Conservation (phyloP, 2,113 vertebrate genomes). For the Mesembrinibis cayennensis region DNA sequence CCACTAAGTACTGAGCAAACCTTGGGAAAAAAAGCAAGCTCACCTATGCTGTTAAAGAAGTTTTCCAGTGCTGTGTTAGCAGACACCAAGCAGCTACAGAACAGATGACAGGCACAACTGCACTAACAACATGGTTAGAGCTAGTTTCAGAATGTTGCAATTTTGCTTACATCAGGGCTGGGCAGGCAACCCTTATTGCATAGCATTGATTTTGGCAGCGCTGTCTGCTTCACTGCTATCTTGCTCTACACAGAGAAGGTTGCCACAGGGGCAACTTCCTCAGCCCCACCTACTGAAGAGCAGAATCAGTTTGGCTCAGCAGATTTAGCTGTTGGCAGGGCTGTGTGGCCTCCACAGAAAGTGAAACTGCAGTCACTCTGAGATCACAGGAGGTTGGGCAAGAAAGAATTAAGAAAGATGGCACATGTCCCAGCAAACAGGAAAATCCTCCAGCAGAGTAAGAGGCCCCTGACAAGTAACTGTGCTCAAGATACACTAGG, state of each 20-base stretch:
- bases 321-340: background rate
- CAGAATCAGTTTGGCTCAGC: background rate
- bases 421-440: background rate
- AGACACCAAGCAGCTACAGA: background rate
- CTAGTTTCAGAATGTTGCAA: background rate
- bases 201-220: background rate
- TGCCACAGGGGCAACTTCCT: background rate
- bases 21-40: background rate
- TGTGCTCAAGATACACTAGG: background rate
- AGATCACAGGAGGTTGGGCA: background rate
- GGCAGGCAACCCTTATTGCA: background rate
- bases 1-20: accelerated
- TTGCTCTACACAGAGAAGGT: background rate
- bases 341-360: background rate
- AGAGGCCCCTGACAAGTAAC: background rate
- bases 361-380: background rate
- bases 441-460: background rate
- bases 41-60: background rate
- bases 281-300: background rate
- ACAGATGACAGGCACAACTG: background rate
- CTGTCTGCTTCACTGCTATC: background rate
- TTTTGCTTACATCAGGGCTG: background rate
- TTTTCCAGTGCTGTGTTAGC: background rate
- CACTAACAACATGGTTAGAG: background rate
- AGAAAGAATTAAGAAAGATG: background rate